Base-by-base conservation (phyloP, 2,797 vertebrate species). In the Champsocephalus esox region DNA sequence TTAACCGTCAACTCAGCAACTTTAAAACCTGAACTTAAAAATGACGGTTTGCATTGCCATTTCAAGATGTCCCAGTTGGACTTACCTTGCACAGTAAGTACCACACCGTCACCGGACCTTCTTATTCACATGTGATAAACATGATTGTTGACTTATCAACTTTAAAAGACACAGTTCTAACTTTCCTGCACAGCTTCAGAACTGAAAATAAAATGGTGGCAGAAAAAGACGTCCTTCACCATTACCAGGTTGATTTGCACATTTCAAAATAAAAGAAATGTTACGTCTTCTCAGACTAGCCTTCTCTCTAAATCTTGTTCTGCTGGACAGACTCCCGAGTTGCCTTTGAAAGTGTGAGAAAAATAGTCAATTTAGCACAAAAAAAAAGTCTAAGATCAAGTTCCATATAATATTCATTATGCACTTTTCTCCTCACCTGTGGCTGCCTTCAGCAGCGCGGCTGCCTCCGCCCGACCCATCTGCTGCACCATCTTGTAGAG, bases 401-500 rank as follows among this genome's bases (percentile, higher is more conserved):
- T 43, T 43, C 17, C 12, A 44, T 44, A 59, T 44, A 4, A 8
- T 50, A 50, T 17, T n/a, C 19, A 49, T 19, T 8, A 9, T 24
- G 21, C 12, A 13, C 13, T n/a, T 4, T 32, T 10, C 38, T 4
- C 1, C 54, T 82, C 72, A 82, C 81, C 96, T 93, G 91, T 94
- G 64, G 96, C 96, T 64, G 89, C 88, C 83, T 96, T 92, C 2
- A 93, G 87, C 82, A 97, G 93, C 52, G 94, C 92, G 8, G 93
- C 80, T 0, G 96, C 95, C 92, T 97, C 96, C 0, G 93, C 81
- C 58, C 87, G 94, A 65, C 96, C 96, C 72, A 93, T 89, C 84
- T 97, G 96, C 63, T 97, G 96, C 74, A 96, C 96, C 96, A 97
- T 94, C 87, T 95, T 96, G 89, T 95, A 95, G 82, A 97, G 93